Conservation (phyloP, 2,888 invertebrate genomes). For the Rotaria magnacalcarata region DNA sequence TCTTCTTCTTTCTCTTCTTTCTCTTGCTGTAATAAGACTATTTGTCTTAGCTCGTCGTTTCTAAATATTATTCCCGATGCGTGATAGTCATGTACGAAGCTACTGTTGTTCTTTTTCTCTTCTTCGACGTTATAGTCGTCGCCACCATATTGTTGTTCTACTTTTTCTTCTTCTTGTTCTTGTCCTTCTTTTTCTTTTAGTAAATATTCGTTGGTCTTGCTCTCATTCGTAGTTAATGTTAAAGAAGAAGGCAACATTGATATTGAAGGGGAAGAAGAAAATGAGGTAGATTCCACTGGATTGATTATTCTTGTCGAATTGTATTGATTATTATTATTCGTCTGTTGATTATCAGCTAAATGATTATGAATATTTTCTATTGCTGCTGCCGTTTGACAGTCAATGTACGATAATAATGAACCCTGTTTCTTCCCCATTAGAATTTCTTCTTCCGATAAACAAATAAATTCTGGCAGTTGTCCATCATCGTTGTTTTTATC, state of each 20-base stretch:
- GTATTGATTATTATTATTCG: neutral
- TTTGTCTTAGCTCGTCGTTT: conserved; percentile 15
- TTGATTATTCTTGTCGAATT: neutral
- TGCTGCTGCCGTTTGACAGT: neutral
- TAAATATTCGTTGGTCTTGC: neutral
- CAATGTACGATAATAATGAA: neutral
- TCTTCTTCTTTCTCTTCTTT: neutral
- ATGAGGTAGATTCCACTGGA: neutral
- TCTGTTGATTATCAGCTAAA: neutral
- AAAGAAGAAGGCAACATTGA: no score
- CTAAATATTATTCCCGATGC: conserved; percentile 18
- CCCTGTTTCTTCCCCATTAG: neutral
- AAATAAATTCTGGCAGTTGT: neutral
- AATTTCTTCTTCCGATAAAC: neutral
- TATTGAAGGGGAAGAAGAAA: neutral
- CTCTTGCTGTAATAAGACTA: neutral
- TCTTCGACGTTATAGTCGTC: neutral
- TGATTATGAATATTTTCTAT: neutral
- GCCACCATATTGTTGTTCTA: neutral
- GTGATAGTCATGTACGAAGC: conserved; percentile 5
- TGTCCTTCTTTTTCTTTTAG: neutral
- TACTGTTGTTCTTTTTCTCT: conserved; percentile 28
- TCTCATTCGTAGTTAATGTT: neutral
- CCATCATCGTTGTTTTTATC: neutral
- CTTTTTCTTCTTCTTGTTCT: neutral